Evolutionary conservation across 2,113 vertebrate species (phyloP), one percentile per base, ranked within the genome.

Genomic region (Vireo altiloquus): DNA sequence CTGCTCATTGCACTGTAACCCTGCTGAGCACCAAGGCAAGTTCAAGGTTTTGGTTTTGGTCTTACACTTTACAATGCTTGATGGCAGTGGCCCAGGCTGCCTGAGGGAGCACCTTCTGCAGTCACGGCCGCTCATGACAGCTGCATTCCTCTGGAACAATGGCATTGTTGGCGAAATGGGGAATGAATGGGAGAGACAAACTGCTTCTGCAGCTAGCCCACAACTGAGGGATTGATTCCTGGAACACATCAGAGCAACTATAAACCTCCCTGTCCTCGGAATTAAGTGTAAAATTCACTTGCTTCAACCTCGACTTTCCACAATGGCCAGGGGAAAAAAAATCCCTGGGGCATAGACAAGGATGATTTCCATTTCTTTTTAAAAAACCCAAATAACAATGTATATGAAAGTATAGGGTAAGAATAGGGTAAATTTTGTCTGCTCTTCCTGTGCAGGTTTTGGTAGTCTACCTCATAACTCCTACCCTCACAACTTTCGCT

Each of bases 141-240:
- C 92, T 82, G 80, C 95, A 95, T 97, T 97, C 94, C 94, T 82
- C 44, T 40, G 93, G 81, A 95, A 96, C 96, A 97, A 95, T 97
- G 90, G 93, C 92, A 87, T 94, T 96, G 94, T 92, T 95, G 94
- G 82, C 35, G 2, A 95, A 89, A 93, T 78, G 80, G 66, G 61
- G 61, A 46, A 87, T 96, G 95, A 95, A 94, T 93, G 90, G 82
- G 86, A 86, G 93, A 93, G 90, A 96, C 85, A 95, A 93, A 96
- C 88, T 92, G 90, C 93, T 94, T 94, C 95, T 96, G 90, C 95
- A 95, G 85, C 74, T 92, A 94, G 90, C 94, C 94, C 96, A 93
- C 90, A 96, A 87, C 90, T 90, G 92, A 95, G 68, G 44, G 72
- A 53, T 47, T 81, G 50, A 25, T 94, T 96, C 91, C 95, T 97